Conservation (phyloP, 2,113 vertebrate species). For the Chaetops frenatus region DNA sequence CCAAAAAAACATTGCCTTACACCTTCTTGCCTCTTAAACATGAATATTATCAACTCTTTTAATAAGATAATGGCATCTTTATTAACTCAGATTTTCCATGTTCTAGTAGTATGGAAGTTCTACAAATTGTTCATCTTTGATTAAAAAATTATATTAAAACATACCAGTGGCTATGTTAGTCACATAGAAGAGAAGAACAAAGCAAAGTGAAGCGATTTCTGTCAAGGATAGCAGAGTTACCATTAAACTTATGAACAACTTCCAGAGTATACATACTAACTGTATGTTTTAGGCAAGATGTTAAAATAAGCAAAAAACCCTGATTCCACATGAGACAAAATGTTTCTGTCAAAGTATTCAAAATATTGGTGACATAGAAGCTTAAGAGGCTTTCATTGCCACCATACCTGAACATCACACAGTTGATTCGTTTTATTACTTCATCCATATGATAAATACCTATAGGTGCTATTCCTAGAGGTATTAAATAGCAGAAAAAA, state of each 20-base stretch:
- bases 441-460: not conserved
- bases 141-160: not conserved
- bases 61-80: not conserved
- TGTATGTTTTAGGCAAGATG: not conserved
- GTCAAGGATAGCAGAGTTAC: not conserved
- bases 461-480: not conserved
- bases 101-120: not conserved
- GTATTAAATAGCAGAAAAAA: no score
- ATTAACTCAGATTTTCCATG: not conserved
- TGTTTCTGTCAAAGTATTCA: not conserved
- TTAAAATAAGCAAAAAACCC: not conserved
- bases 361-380: not conserved
- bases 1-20: not conserved
- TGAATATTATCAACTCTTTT: not conserved
- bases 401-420: not conserved
- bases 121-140: not conserved
- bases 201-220: not conserved
- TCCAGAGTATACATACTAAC: not conserved
- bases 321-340: not conserved
- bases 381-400: not conserved
- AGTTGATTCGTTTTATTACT: not conserved
- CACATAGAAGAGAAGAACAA: not conserved
- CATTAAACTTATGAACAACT: not conserved
- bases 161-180: not conserved
- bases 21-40: not conserved